A percentile compares a stretch with the other conserved stretches of the same genome.
Evolutionary conservation across 2,113 vertebrate species (phyloP).

Genomic region (Oryctolagus cuniculus): DNA sequence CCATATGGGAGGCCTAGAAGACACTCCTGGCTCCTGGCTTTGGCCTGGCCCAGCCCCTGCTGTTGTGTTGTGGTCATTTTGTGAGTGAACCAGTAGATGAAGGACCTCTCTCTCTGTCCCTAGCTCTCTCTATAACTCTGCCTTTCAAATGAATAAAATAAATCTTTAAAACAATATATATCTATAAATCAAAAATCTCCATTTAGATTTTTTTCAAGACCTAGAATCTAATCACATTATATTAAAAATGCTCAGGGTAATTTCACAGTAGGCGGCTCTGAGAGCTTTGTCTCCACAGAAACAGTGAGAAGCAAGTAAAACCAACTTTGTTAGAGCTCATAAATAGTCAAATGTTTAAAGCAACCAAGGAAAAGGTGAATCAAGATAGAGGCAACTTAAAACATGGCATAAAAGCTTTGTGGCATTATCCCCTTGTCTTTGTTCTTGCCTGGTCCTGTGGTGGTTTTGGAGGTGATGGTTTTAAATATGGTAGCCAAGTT

Average conservation of each 20-base stretch:
- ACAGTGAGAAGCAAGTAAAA: not conserved
- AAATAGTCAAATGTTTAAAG: not conserved
- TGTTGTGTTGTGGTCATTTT: too few species aligned
- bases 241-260: not conserved
- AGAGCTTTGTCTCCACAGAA: not conserved
- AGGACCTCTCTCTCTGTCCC: too few species aligned
- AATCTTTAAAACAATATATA: not conserved
- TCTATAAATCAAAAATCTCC: not conserved
- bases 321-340: not conserved
- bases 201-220: not conserved
- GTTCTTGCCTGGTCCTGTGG: too few species aligned
- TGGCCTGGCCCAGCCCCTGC: too few species aligned
- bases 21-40: too few species aligned
- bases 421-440: not conserved
- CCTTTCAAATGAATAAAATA: too few species aligned
- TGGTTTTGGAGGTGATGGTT: not conserved
- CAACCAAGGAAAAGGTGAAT: not conserved
- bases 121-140: too few species aligned
- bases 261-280: not conserved
- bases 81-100: too few species aligned
- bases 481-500: not conserved
- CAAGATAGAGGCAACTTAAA: not conserved
- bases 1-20: too few species aligned
- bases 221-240: not conserved
- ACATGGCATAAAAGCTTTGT: not conserved